Base-by-base conservation (phyloP, 2,113 vertebrate species). In the Pseudorhombus dupliciocellatus region DNA sequence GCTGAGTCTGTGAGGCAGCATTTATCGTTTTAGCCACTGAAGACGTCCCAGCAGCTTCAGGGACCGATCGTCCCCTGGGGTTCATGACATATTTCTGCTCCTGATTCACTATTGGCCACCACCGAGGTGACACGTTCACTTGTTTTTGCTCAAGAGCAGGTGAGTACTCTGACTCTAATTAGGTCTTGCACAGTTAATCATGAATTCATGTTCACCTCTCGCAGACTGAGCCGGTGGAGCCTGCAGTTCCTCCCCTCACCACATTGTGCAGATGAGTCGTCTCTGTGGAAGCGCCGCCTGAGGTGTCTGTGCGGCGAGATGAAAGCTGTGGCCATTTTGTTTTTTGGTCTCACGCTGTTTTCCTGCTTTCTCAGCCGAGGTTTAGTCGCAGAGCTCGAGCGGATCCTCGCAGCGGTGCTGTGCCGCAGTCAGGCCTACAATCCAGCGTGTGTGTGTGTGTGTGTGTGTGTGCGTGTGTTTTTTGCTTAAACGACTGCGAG, bases 401-500 rank as follows among this genome's bases (percentile, higher is more conserved):
- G 73, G 59, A 72, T 57, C 31, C 55, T 44, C 2, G 4, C 12
- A 20, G 59, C 16, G n/a, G 58, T 24, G 24, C 56, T 18, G 64
- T 25, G 51, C 21, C 54, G 37, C 40, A 37, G n/a, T 56, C 50
- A 25, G 25, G 66, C 20, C 15, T 16, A 24, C n/a, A 42, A 21
- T 66, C 46, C 9, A 15, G 50, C n/a, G n/a, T n/a, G n/a, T n/a
- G n/a, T n/a, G n/a, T n/a, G n/a, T n/a, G n/a, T n/a, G n/a, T n/a
- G n/a, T n/a, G n/a, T n/a, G n/a, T n/a, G n/a, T n/a, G n/a, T n/a
- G n/a, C n/a, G n/a, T n/a, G n/a, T 59, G 16, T 37, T 34, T 83
- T 76, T 71, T 54, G 21, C 54, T 78, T 80, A 57, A 77, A 68
- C 59, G 34, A 83, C 66, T 71, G 51, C 30, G 4, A 73, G 69